Percentiles rank a stretch among this genome's conserved stretches.
phyloP scores from a whole-genome alignment of 2,797 vertebrate genomes.

The Margarornis squamiger region DNA sequence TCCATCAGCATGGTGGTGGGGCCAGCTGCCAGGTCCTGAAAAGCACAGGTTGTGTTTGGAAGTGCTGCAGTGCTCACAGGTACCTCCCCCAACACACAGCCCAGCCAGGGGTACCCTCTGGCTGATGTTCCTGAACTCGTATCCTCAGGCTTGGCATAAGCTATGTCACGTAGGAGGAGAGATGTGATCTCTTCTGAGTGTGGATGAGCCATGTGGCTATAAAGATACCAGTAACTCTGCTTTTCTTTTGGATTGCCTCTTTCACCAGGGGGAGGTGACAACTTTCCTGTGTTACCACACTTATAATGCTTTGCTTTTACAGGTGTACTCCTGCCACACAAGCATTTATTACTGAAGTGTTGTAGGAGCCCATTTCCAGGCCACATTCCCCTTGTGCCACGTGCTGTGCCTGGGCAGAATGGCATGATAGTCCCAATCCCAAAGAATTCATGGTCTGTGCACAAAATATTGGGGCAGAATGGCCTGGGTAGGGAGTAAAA shows the following conservation, averaged over 20 bases:
- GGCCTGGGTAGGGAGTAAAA: not conserved
- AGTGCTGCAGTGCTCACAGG: not conserved
- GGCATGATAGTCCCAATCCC: not conserved
- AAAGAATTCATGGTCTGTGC: not conserved
- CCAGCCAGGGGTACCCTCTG: not conserved
- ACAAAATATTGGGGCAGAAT: not conserved
- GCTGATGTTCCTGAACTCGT: not conserved
- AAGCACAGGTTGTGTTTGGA: not conserved
- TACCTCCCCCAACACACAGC: not conserved
- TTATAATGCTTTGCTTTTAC: not conserved
- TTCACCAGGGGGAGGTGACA: not conserved
- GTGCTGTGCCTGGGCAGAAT: not conserved
- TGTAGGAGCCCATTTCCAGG: not conserved
- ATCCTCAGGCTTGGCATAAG: not conserved
- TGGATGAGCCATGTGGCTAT: not conserved
- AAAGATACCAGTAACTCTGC: not conserved
- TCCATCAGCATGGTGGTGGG: accelerated
- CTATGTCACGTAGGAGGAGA: not conserved
- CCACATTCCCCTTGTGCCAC: not conserved
- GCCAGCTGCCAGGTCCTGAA: not conserved
- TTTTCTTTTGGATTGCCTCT: not conserved
- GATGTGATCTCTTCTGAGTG: not conserved
- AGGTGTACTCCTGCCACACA: not conserved
- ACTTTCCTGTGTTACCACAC: not conserved
- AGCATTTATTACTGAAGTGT: not conserved